phyloP scores from a whole-genome alignment of 2,888 invertebrate genomes.

The Papilio gigon region DNA sequence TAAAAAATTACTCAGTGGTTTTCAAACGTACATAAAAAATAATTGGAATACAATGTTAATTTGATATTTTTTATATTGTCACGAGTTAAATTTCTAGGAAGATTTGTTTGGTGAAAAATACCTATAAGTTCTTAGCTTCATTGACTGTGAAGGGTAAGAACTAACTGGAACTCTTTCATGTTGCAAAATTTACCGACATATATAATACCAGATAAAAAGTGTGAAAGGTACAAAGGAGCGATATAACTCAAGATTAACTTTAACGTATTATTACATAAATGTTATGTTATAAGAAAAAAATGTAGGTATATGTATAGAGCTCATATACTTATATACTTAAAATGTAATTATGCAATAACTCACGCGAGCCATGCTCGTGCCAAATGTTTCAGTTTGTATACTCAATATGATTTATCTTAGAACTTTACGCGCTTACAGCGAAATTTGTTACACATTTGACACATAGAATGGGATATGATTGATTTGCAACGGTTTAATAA shows the following conservation, averaged over 20 bases:
- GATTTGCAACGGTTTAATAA: slow-evolving; percentile 22
- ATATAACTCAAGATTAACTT: too few species aligned
- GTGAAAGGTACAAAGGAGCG: too few species aligned
- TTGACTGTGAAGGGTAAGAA: too few species aligned
- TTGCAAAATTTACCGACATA: too few species aligned
- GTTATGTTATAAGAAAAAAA: not conserved
- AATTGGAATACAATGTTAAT: too few species aligned
- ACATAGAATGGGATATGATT: slow-evolving; percentile 21
- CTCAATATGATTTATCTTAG: slow-evolving; percentile 27
- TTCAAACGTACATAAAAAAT: not conserved
- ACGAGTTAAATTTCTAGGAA: too few species aligned
- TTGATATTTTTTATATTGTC: too few species aligned
- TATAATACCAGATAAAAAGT: too few species aligned
- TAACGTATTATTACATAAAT: not conserved
- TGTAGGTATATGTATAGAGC: not conserved
- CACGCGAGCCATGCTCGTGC: slow-evolving; percentile 7
- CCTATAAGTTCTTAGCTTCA: too few species aligned
- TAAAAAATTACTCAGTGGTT: not conserved
- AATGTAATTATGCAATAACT: slow-evolving; percentile 18
- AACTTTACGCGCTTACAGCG: slow-evolving; percentile 8
- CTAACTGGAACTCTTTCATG: too few species aligned
- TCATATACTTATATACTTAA: not conserved
- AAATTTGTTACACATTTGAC: slow-evolving; percentile 29
- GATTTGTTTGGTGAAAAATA: too few species aligned
- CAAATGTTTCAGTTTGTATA: slow-evolving; percentile 23